Evolutionary conservation across 2,113 vertebrate genomes (phyloP).

Genomic region (Petrocephalus zakoni): DNA sequence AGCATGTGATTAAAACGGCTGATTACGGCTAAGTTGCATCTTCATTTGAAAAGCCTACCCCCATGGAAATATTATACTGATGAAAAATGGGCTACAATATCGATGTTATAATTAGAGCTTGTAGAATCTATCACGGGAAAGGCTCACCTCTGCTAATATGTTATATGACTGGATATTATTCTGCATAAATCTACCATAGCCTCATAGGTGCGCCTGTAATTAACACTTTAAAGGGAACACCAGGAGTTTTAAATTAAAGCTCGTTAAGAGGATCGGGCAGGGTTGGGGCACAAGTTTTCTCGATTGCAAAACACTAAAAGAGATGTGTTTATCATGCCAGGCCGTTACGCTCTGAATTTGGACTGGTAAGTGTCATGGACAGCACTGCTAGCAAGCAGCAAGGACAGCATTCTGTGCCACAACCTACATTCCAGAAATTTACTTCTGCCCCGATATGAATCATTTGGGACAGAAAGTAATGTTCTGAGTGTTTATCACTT

Average conservation of each 20-base stretch:
- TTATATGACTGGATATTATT: conserved; percentile 4
- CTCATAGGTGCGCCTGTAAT: neutral
- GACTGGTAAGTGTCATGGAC: too few relatives aligned
- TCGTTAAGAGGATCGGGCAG: neutral
- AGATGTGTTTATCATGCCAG: neutral
- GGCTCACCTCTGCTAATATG: neutral
- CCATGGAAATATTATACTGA: conserved; percentile 10
- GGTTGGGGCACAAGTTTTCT: neutral
- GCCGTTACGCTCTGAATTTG: neutral
- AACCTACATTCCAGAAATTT: neutral
- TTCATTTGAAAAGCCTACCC: neutral
- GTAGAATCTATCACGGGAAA: neutral
- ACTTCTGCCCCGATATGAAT: neutral
- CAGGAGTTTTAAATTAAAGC: neutral
- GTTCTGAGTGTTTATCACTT: neutral
- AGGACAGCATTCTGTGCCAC: neutral
- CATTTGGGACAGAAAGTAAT: neutral
- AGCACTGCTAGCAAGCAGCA: neutral
- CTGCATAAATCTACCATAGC: neutral
- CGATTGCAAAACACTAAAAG: neutral
- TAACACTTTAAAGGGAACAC: neutral
- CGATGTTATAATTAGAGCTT: conserved; percentile 13
- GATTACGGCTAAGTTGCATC: conserved; percentile 11
- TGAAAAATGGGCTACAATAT: neutral
- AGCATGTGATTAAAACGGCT: conserved; percentile 8